A percentile compares a stretch with the other conserved stretches of the same genome.
phyloP scores from a whole-genome alignment of 2,113 vertebrate genomes.

The Catharus fuscescens region DNA sequence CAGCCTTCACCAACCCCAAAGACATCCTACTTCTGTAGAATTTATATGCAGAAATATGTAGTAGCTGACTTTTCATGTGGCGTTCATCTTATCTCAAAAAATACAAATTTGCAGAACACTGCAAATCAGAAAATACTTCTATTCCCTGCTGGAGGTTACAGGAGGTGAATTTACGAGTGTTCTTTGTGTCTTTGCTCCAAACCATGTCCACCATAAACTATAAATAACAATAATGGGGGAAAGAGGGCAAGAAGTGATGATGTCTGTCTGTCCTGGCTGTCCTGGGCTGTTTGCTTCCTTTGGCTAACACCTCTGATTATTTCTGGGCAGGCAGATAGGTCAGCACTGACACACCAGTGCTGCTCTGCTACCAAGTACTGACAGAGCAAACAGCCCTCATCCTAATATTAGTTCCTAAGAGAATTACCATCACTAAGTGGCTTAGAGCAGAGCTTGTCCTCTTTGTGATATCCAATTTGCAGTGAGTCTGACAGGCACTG shows the following conservation, averaged over 20 bases:
- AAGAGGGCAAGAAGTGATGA: neutral
- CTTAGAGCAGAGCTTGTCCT: neutral
- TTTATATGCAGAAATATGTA: neutral
- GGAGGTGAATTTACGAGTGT: neutral
- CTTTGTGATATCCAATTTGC: neutral
- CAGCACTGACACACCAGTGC: constrained; percentile 15
- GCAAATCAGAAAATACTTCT: neutral
- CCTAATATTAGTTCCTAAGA: constrained; percentile 11
- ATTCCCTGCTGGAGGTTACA: neutral
- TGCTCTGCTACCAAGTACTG: neutral
- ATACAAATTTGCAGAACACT: neutral
- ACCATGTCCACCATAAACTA: neutral
- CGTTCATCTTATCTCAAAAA: neutral
- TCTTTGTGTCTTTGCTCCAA: neutral
- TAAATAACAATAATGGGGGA: neutral
- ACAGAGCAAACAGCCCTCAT: constrained; percentile 1
- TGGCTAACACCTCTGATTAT: constrained; percentile 13
- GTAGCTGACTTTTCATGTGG: neutral
- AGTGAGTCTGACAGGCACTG: neutral
- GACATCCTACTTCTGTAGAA: neutral
- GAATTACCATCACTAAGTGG: constrained; percentile 44
- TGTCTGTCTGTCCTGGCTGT: neutral
- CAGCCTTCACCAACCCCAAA: neutral
- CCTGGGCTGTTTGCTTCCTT: neutral
- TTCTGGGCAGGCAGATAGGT: neutral